Percentiles rank a stretch among this genome's conserved stretches.
phyloP scores from a whole-genome alignment of 1,140 invertebrate genomes.

The Lethrus apterus region DNA sequence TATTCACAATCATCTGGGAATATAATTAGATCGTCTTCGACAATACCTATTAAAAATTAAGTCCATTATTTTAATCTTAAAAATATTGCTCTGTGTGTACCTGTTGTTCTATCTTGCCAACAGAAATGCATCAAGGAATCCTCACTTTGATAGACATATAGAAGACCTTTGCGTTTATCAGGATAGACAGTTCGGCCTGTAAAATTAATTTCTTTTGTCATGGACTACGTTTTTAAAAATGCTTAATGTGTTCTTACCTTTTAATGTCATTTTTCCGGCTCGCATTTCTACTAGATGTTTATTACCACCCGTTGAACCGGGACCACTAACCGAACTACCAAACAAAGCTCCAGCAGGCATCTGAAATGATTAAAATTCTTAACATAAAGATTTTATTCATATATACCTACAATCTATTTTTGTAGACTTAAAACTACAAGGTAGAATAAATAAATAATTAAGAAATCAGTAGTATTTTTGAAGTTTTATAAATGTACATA shows the following conservation, averaged over 20 bases:
- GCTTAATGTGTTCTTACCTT: constrained; percentile 52
- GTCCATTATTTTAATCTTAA: constrained; percentile 2
- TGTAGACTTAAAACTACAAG: too few relatives aligned
- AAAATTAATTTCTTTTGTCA: neutral
- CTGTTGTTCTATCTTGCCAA: constrained; percentile 37
- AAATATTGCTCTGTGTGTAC: constrained; percentile 5
- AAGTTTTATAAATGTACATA: too few relatives aligned
- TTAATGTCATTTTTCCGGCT: constrained; percentile 94
- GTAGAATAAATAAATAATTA: too few relatives aligned
- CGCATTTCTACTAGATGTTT: constrained; percentile 94
- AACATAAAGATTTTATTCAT: neutral
- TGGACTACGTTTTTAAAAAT: neutral
- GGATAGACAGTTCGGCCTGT: constrained; percentile 77
- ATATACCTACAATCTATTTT: too few relatives aligned
- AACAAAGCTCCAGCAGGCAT: constrained; percentile 64
- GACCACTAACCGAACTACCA: constrained; percentile 60
- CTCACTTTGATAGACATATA: constrained; percentile 93
- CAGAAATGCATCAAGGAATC: constrained; percentile 60
- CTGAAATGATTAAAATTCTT: constrained; percentile 3
- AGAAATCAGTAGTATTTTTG: too few relatives aligned
- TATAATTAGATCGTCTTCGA: constrained; percentile 86
- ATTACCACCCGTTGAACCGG: constrained; percentile 71
- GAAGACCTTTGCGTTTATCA: constrained; percentile 88
- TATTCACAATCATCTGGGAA: constrained; percentile 99
- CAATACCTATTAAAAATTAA: constrained; percentile 41